Evolutionary conservation across 2,888 invertebrate genomes (phyloP).

Genomic region (Eupithecia abbreviata): DNA sequence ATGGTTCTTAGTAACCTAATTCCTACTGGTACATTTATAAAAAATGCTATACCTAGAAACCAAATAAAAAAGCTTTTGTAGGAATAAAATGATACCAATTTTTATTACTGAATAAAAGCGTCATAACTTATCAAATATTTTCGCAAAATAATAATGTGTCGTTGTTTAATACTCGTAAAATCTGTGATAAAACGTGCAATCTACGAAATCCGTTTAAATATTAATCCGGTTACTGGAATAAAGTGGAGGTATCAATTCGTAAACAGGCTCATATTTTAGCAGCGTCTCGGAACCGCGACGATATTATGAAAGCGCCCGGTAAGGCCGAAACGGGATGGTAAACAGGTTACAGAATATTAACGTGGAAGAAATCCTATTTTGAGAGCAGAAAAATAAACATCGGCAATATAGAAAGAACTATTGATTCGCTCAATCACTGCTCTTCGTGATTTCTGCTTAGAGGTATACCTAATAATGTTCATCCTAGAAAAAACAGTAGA

Average conservation of each 20-base stretch:
- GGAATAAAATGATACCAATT: background rate
- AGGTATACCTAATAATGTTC: background rate
- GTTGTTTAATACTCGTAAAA: constrained; percentile 22
- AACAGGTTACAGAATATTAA: constrained; percentile 9
- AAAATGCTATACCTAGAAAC: background rate
- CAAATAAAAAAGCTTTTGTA: background rate
- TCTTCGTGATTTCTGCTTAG: background rate
- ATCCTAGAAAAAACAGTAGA: background rate
- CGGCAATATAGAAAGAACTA: background rate
- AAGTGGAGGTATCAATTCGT: constrained; percentile 43
- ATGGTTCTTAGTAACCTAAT: background rate
- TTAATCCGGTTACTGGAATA: constrained; percentile 36
- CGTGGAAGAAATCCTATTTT: background rate
- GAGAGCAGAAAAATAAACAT: background rate
- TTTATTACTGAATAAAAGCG: background rate
- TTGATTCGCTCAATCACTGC: background rate
- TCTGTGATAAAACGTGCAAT: constrained; percentile 28
- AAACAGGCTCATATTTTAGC: constrained; percentile 44
- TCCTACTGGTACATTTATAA: background rate
- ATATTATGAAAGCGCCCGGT: constrained; percentile 43
- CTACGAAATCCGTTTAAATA: constrained; percentile 40
- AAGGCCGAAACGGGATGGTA: constrained; percentile 12
- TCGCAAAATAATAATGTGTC: background rate
- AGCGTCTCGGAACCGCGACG: constrained; percentile 41
- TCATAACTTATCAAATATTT: constrained; percentile 9